phyloP scores from a whole-genome alignment of 1,140 invertebrate species.

The Drosophila willistoni region DNA sequence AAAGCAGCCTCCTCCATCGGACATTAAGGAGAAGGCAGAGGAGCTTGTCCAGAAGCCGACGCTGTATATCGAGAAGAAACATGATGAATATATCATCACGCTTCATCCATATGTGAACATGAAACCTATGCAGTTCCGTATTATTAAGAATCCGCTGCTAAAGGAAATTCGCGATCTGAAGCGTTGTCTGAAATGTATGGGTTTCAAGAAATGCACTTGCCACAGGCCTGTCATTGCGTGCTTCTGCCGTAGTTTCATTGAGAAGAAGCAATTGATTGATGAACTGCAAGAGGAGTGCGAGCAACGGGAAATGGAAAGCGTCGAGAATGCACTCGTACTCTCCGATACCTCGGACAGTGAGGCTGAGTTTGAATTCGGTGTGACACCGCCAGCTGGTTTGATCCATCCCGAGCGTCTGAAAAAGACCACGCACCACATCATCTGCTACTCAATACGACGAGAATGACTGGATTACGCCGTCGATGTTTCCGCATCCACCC shows the following conservation, averaged over 20 bases:
- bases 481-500: slow-evolving; percentile 55
- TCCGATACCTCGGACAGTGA: slow-evolving; percentile 76
- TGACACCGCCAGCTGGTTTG: slow-evolving; percentile 76
- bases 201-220: slow-evolving; percentile 74
- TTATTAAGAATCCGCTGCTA: slow-evolving; percentile 60
- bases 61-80: slow-evolving; percentile 74
- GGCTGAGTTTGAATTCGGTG: slow-evolving; percentile 74
- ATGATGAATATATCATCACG: slow-evolving; percentile 73
- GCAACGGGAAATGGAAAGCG: slow-evolving; percentile 35
- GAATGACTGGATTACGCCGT: slow-evolving; percentile 63
- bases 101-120: slow-evolving; percentile 70
- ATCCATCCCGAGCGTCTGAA: slow-evolving; percentile 67
- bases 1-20: not conserved
- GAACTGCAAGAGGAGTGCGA: slow-evolving; percentile 56
- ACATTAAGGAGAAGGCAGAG: slow-evolving; percentile 14
- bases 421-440: slow-evolving; percentile 29
- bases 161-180: slow-evolving; percentile 63
- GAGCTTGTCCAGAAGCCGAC: slow-evolving; percentile 70
- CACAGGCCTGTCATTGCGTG: slow-evolving; percentile 66
- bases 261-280: slow-evolving; percentile 67
- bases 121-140: slow-evolving; percentile 77
- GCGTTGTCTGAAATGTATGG: slow-evolving; percentile 68
- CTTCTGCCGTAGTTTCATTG: slow-evolving; percentile 71
- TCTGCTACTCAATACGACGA: slow-evolving; percentile 72
- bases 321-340: slow-evolving; percentile 53